Conservation (phyloP, 2,888 invertebrate species). For the Diarsia brunnea region DNA sequence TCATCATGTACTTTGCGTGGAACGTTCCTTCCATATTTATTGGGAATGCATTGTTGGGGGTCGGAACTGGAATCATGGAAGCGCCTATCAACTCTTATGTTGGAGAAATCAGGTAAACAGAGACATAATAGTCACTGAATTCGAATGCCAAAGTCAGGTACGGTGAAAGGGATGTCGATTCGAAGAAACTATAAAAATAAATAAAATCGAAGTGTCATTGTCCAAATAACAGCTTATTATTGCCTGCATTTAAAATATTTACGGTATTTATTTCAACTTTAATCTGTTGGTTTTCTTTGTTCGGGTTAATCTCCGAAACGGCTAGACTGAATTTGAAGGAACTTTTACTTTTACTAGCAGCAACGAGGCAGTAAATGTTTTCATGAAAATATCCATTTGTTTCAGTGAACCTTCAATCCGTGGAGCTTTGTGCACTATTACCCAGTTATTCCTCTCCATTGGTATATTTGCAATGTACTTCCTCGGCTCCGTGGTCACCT, state of each 20-base stretch:
- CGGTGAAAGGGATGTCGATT: not conserved
- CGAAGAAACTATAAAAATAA: no score
- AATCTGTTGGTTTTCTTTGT: no score
- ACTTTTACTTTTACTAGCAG: no score
- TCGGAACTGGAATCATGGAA: slow-evolving; percentile 91
- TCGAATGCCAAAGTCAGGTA: not conserved
- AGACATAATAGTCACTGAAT: not conserved
- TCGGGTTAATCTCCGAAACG: no score
- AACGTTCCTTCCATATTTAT: slow-evolving; percentile 85
- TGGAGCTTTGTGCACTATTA: slow-evolving; percentile 88
- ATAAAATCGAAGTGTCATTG: no score
- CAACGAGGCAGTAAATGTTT: not conserved
- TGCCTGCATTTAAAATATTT: no score
- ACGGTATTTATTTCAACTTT: no score
- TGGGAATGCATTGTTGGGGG: slow-evolving; percentile 87
- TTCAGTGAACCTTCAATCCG: slow-evolving; percentile 88
- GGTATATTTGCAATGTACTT: slow-evolving; percentile 89
- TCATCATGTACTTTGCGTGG: slow-evolving; percentile 87
- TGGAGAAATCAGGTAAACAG: slow-evolving; percentile 88
- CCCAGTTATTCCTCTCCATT: slow-evolving; percentile 84
- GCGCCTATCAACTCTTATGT: slow-evolving; percentile 91
- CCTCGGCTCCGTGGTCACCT: slow-evolving; percentile 87
- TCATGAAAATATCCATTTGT: not conserved
- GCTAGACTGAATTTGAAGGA: no score
- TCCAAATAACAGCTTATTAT: no score